Evolutionary conservation across 2,888 invertebrate species (phyloP).

Genomic region (Antitype chi): DNA sequence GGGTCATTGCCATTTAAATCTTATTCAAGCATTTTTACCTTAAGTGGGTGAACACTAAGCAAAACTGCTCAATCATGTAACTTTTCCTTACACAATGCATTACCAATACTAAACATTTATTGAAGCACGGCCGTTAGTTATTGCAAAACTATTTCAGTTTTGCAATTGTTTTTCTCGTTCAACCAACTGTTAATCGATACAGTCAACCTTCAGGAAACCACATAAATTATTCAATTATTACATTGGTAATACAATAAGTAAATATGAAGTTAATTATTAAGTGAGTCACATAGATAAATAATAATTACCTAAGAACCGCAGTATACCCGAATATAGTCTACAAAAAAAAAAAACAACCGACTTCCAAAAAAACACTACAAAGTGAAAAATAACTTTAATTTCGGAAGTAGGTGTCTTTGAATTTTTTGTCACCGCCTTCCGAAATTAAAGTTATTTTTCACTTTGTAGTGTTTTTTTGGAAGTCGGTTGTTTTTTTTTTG

Average conservation of each 20-base stretch:
- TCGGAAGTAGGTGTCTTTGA: too few species aligned
- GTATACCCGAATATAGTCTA: not conserved
- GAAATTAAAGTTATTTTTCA: too few species aligned
- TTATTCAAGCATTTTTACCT: slow-evolving; percentile 1
- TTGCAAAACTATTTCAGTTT: slow-evolving; percentile 5
- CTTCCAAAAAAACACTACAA: too few species aligned
- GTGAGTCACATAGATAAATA: slow-evolving; percentile 5
- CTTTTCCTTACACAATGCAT: slow-evolving; percentile 1
- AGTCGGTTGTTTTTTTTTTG: too few species aligned
- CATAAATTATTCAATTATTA: slow-evolving; percentile 22
- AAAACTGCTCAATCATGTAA: not conserved
- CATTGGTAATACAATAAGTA: not conserved
- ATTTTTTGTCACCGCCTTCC: too few species aligned
- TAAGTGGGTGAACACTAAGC: not conserved
- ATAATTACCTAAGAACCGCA: not conserved
- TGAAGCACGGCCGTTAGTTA: not conserved
- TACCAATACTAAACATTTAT: not conserved
- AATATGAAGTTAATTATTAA: slow-evolving; percentile 2
- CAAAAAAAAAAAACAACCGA: too few species aligned
- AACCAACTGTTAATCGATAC: slow-evolving; percentile 9
- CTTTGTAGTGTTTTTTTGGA: too few species aligned
- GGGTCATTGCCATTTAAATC: slow-evolving; percentile 1
- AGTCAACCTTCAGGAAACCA: slow-evolving; percentile 18
- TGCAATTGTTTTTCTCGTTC: slow-evolving; percentile 8
- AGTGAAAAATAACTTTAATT: too few species aligned